A percentile compares a stretch with the other conserved stretches of the same genome.
phyloP scores from a whole-genome alignment of 1,140 invertebrate genomes.

The Drosophila neocordata region DNA sequence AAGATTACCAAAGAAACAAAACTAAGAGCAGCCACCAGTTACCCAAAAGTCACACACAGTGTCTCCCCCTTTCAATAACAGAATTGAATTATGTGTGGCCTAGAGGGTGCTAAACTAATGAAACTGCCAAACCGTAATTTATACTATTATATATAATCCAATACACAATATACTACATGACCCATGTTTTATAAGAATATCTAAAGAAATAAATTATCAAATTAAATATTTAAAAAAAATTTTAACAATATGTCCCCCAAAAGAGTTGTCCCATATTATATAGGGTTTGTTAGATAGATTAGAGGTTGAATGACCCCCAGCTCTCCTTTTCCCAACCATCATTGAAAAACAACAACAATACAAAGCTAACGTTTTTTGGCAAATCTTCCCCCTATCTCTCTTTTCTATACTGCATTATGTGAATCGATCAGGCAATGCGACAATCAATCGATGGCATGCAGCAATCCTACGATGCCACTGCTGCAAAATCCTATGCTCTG shows the following conservation, averaged over 20 bases:
- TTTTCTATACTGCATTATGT: conserved; percentile 44
- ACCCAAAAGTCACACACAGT: conserved; percentile 10
- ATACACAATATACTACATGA: conserved; percentile 44
- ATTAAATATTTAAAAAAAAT: conserved; percentile 63
- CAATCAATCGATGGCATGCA: conserved; percentile 86
- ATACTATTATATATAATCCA: conserved; percentile 2
- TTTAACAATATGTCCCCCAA: conserved; percentile 26
- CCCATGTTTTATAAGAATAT: conserved; percentile 66
- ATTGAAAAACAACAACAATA: conserved; percentile 54
- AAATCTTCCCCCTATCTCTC: conserved; percentile 79
- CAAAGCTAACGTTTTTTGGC: conserved; percentile 82
- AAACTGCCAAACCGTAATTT: conserved; percentile 38
- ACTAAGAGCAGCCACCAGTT: conserved; percentile 65
- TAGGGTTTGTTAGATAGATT: conserved; percentile 37
- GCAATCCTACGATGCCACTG: conserved; percentile 87
- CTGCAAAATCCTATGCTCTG: conserved; percentile 87
- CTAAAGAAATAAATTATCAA: conserved; percentile 59
- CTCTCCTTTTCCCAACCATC: conserved; percentile 37
- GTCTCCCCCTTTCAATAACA: conserved; percentile 27
- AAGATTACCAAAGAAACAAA: conserved; percentile 26
- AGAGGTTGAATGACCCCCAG: conserved; percentile 4
- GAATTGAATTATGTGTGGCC: conserved; percentile 16
- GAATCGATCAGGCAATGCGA: conserved; percentile 88
- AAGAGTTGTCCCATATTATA: conserved; percentile 29
- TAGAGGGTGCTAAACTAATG: neutral